Base-by-base conservation (phyloP, 2,113 vertebrate species). In the Stegostoma tigrinum region DNA sequence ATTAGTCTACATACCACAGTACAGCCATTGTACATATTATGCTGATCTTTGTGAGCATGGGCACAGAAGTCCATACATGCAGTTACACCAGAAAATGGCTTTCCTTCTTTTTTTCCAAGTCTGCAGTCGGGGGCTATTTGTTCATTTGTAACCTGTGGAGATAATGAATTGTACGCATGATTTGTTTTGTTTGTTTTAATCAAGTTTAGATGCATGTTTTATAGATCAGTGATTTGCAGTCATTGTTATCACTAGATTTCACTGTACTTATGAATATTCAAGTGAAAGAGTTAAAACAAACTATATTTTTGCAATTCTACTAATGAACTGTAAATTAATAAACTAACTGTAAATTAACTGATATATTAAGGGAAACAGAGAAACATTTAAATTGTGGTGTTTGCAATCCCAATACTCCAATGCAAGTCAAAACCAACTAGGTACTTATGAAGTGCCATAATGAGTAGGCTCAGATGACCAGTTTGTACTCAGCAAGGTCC, bases 11-110 rank as follows among this genome's bases (percentile, higher is more conserved):
- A 96, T 98, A 99, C 99, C 99, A 99, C 99, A 0, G 99, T 99
- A 97, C 99, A 99, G 96, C 99, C 99, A 0, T 99, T 99, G 96
- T 98, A 98, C 96, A 99, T 98, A 97, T 99, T 99, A 96, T 99
- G 99, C 97, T 99, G 99, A 97, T 99, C 99, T 97, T 99, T 99
- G 97, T 99, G 99, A 96, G 99, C 99, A 0, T 99, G 99, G 95
- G 99, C 99, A 64, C 99, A 99, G 97, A 99, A 99, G 96, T 99
- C 99, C 99, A 99, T 99, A 97, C 99, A 99, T 2, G 99, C 99
- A 0, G 99, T 99, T 96, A 99, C 98, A 42, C 99, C 99, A 0
- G 99, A 99, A 97, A 99, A 99, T 0, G 99, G 99, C 95, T 98
- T 97, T 68, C 99, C 99, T 96, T 99, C 99, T 96, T 99, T 98